A percentile compares a stretch with the other conserved stretches of the same genome.
Conservation (phyloP, 2,888 invertebrate genomes). For the Melanostoma scalare region DNA sequence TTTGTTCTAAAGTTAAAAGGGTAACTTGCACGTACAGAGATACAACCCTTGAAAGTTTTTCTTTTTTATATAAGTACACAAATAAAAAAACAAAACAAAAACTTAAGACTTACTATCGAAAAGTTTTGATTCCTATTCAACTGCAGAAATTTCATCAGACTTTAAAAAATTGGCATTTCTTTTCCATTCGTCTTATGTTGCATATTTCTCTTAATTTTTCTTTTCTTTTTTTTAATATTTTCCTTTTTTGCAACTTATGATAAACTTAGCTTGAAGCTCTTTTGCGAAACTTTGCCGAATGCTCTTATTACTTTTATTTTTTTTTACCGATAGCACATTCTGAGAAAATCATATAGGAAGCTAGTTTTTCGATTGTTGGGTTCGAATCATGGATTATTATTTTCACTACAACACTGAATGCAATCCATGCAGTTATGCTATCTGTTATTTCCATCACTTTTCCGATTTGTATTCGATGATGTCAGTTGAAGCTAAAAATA, state of each 20-base stretch:
- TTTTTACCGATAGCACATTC: constrained; percentile 57
- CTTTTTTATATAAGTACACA: too few species aligned
- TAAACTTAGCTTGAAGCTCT: background rate
- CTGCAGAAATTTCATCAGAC: constrained; percentile 30
- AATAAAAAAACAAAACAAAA: too few species aligned
- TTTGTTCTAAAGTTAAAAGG: background rate
- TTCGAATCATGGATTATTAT: constrained; percentile 81
- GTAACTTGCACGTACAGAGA: too few species aligned
- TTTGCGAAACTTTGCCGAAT: too few species aligned
- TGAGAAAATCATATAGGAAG: constrained; percentile 50
- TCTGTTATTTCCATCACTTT: constrained; percentile 84
- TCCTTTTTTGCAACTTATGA: background rate
- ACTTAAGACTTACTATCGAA: too few species aligned
- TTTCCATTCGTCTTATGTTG: background rate
- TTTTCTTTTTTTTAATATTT: background rate
- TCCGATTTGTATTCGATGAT: constrained; percentile 80
- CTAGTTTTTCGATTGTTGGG: constrained; percentile 45
- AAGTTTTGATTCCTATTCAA: background rate
- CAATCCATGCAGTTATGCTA: constrained; percentile 89
- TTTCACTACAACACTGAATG: constrained; percentile 86
- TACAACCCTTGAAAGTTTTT: too few species aligned
- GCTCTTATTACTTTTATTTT: background rate
- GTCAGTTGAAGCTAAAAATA: constrained; percentile 79
- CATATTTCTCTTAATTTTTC: background rate
- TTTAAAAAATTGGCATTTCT: constrained; percentile 31